Percentiles rank a stretch among this genome's conserved stretches.
Evolutionary conservation across 1,140 invertebrate species (phyloP).

Genomic region (Acromyrmex echinatior): DNA sequence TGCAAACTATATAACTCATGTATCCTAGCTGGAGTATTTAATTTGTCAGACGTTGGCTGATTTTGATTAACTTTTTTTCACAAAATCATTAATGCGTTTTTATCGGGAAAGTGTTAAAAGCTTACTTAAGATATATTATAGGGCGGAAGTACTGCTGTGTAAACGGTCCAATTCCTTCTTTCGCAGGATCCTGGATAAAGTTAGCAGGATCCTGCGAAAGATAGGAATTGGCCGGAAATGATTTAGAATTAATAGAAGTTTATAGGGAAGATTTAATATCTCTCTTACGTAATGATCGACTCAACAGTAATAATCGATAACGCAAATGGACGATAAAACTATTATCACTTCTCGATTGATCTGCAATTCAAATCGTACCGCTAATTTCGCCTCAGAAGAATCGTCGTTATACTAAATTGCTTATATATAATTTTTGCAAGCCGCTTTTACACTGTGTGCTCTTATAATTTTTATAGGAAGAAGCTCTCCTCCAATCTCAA

Average conservation of each 20-base stretch:
- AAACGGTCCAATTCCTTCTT: constrained; percentile 52
- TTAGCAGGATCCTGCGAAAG: constrained; percentile 48
- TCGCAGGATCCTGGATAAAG: constrained; percentile 30
- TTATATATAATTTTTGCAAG: constrained; percentile 19
- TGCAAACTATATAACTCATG: constrained; percentile 2
- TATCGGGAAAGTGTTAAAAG: constrained; percentile 30
- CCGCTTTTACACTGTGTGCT: background rate
- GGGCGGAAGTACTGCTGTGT: constrained; percentile 44
- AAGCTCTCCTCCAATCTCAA: constrained; percentile 2
- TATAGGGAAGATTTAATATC: background rate
- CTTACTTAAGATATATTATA: constrained; percentile 41
- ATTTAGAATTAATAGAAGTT: constrained; percentile 31
- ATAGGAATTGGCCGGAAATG: constrained; percentile 16
- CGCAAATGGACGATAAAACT: constrained; percentile 16
- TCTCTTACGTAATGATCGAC: constrained; percentile 31
- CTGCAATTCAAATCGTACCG: constrained; percentile 26
- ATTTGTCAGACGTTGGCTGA: background rate
- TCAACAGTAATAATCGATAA: constrained; percentile 61
- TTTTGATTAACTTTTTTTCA: constrained; percentile 3
- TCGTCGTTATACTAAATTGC: constrained; percentile 43
- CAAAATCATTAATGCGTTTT: constrained; percentile 11
- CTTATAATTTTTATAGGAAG: background rate
- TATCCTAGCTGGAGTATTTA: background rate
- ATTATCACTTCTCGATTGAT: constrained; percentile 28
- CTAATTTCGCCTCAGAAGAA: constrained; percentile 18